These are phyloP conservation scores for Acanthisitta chloris DNA, from an alignment of 2,113 vertebrate genomes.

Conservation along the genomic window DNA sequence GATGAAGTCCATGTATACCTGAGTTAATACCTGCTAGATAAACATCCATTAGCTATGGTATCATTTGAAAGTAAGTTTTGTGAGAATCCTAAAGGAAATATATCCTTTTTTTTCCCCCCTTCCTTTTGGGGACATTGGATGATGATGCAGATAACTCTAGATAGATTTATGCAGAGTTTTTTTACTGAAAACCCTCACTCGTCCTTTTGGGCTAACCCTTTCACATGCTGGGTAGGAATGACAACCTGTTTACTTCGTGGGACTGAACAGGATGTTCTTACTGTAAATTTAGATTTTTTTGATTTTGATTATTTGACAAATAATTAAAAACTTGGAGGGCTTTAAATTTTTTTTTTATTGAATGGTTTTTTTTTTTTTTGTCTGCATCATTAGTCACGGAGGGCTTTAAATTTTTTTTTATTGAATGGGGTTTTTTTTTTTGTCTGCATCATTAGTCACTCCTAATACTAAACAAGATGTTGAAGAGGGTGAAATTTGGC, in stretches of 20 bases:
- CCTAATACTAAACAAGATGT: background rate
- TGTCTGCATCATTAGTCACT: background rate
- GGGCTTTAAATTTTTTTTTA: background rate
- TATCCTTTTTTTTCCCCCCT: accelerated
- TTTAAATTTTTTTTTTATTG: background rate
- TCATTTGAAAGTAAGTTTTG: background rate
- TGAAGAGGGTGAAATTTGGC: background rate
- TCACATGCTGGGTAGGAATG: background rate
- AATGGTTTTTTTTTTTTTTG: background rate
- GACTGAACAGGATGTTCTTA: background rate
- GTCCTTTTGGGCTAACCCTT: background rate
- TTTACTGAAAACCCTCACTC: background rate
- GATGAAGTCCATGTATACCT: background rate
- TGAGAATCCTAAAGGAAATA: background rate
- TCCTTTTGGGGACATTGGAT: background rate
- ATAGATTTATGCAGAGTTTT: background rate
- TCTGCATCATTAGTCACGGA: background rate
- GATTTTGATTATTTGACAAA: background rate
- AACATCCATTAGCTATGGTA: background rate
- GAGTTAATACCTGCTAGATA: background rate
- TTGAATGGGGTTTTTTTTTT: background rate
- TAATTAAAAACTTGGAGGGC: background rate
- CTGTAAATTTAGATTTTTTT: background rate
- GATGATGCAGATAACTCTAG: background rate
- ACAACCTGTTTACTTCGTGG: background rate